These are phyloP conservation scores for Hemiscyllium ocellatum DNA, from an alignment of 2,113 vertebrate species.

Conservation along the genomic window DNA sequence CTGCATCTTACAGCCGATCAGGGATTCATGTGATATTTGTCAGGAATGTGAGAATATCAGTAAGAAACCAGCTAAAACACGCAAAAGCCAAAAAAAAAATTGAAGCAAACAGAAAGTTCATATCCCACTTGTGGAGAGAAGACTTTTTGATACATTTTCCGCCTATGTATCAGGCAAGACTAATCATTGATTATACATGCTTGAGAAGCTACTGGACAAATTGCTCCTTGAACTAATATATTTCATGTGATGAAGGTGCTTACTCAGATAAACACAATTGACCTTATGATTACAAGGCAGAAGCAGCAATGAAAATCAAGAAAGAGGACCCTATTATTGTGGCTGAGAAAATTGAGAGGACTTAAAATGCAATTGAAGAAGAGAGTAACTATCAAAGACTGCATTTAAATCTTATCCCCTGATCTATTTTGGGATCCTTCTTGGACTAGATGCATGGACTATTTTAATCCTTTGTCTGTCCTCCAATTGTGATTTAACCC, in stretches of 20 bases:
- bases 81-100: neutral
- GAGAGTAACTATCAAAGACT: constrained; percentile 65
- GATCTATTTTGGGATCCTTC: constrained; percentile 68
- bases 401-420: constrained; percentile 51
- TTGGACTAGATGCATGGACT: constrained; percentile 80
- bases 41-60: neutral
- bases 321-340: constrained; percentile 98
- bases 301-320: constrained; percentile 93
- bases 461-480: constrained; percentile 62
- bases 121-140: neutral
- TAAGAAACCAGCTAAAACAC: neutral
- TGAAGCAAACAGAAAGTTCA: neutral
- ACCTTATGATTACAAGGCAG: constrained; percentile 92
- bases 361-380: constrained; percentile 65
- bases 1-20: neutral
- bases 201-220: neutral
- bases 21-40: neutral
- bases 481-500: constrained; percentile 57
- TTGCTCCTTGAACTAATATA: neutral
- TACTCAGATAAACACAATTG: constrained; percentile 86
- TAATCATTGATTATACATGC: neutral
- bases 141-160: neutral
- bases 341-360: constrained; percentile 99
- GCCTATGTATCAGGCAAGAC: neutral
- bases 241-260: neutral